phyloP scores from a whole-genome alignment of 2,113 vertebrate species.

The Pangasianodon hypophthalmus region DNA sequence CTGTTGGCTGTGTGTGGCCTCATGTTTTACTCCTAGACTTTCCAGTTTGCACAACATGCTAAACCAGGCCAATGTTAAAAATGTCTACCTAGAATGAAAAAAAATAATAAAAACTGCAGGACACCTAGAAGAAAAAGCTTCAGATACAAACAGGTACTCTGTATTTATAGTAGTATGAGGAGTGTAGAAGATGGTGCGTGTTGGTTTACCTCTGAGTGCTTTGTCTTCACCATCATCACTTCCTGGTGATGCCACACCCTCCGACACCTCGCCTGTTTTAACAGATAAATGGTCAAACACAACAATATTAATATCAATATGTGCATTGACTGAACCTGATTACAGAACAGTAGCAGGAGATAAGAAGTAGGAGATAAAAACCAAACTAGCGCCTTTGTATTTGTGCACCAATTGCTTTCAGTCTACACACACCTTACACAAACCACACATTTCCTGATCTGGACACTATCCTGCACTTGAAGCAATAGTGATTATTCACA shows the following conservation, averaged over 20 bases:
- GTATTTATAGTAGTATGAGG: neutral
- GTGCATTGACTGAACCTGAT: neutral
- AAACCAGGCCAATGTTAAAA: neutral
- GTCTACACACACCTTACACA: neutral
- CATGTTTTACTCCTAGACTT: neutral
- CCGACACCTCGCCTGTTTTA: slow-evolving; percentile 69
- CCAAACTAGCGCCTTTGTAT: neutral
- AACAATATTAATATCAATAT: neutral
- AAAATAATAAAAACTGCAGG: no score
- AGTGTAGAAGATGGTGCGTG: neutral
- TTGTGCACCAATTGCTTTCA: neutral
- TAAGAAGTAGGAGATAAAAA: neutral
- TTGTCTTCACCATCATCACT: slow-evolving; percentile 63
- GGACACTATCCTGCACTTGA: neutral
- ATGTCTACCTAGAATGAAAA: neutral
- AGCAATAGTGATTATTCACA: neutral
- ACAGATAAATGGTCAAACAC: neutral
- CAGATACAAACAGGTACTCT: neutral
- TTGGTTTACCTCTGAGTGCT: slow-evolving; percentile 62
- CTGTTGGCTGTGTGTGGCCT: neutral
- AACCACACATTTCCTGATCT: neutral
- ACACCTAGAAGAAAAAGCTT: neutral
- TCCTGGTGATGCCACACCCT: slow-evolving; percentile 63
- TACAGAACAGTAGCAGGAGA: neutral
- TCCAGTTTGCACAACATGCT: neutral